Evolutionary conservation across 1,140 invertebrate genomes (phyloP), one percentile per base, ranked within the genome.

Genomic region (Drosophila nasuta): DNA sequence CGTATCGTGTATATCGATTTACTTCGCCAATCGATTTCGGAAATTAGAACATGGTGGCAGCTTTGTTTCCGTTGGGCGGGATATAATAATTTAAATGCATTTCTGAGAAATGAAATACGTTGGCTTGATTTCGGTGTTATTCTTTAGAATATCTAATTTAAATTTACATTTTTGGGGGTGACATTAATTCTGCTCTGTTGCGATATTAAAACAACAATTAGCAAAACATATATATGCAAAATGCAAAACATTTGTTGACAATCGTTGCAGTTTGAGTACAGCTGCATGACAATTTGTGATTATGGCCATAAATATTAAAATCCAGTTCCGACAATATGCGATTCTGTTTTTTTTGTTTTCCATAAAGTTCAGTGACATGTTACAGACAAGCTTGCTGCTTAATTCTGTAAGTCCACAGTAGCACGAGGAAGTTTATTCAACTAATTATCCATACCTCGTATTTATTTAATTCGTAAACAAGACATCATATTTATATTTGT

Each of bases 291-390:
- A 76, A 58, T 81, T 72, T 72, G 49, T 51, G 51, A 80, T 62
- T 69, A 69, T 51, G 45, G 45, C 63, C 78, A 75, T 83, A 69
- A 81, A 87, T 85, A 63, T 30, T 20, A 52, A 54, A 69, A 69
- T 87, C 52, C 66, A 58, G 64, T 82, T 69, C 8, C 57, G 33
- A 74, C 25, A 45, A 72, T 58, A 57, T 72, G 62, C 52, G 60
- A 57, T 72, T 49, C 13, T 48, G 41, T 38, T 45, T 57, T 35
- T 20, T 33, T 28, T 25, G 20, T 57, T 35, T 20, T 33, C 17
- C 11, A 41, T 10, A 11, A 49, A 74, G 69, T 77, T 77, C 71
- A 67, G 35, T 63, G 71, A 77, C 75, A 66, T 68, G 15, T n/a
- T 1, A 58, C 54, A 56, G 28, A 33, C 54, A 20, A 43, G 60